These are phyloP conservation scores for Etheostoma cragini DNA, from an alignment of 2,113 vertebrate species.

Conservation along the genomic window DNA sequence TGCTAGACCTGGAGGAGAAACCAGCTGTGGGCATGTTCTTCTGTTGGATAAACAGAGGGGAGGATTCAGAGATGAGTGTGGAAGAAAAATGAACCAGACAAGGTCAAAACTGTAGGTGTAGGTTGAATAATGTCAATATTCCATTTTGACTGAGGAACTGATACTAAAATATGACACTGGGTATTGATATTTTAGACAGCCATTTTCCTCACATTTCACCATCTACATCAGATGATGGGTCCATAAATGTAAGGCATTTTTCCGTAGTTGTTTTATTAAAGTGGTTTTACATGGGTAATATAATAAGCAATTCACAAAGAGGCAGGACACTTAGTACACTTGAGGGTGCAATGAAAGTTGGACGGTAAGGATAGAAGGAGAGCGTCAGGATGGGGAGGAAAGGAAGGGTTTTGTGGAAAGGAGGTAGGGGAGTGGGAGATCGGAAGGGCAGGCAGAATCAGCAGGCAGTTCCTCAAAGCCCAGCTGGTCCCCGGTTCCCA, in stretches of 20 bases:
- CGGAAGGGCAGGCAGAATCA: constrained; percentile 63
- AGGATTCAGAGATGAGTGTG: background rate
- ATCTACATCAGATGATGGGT: background rate
- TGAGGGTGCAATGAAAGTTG: constrained; percentile 6
- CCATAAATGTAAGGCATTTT: background rate
- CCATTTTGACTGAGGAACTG: background rate
- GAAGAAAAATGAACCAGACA: background rate
- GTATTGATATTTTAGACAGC: background rate
- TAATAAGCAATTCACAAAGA: background rate
- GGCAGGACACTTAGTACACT: background rate
- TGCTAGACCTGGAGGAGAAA: constrained; percentile 34
- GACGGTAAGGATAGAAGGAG: constrained; percentile 6
- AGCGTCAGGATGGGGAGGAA: constrained; percentile 1
- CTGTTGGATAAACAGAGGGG: constrained; percentile 1
- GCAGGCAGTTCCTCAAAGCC: constrained; percentile 65
- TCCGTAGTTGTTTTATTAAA: background rate
- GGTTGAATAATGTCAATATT: background rate
- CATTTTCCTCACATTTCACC: background rate
- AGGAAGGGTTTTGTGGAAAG: constrained; percentile 28
- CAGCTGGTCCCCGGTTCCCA: constrained; percentile 73
- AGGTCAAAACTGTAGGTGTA: background rate
- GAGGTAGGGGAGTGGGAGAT: constrained; percentile 40
- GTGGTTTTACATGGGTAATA: background rate
- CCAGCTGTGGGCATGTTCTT: constrained; percentile 21
- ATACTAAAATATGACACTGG: background rate